Evolutionary conservation across 1,140 invertebrate genomes (phyloP).

Genomic region (Chironomus tepperi): DNA sequence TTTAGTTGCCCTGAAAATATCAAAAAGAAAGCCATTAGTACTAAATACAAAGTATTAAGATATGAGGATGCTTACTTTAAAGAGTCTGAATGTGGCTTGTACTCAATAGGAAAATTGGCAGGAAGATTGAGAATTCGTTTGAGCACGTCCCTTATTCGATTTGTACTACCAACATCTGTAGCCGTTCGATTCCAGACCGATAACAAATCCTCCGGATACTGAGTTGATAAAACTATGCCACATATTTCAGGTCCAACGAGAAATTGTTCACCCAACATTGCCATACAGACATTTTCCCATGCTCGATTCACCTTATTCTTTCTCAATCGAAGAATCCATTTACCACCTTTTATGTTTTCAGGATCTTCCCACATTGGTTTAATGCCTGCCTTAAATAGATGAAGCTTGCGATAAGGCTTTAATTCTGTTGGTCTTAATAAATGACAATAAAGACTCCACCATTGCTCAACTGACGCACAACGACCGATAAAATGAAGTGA

Average conservation of each 20-base stretch:
- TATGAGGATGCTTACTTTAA: neutral
- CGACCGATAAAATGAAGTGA: constrained; percentile 55
- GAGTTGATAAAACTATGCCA: constrained; percentile 91
- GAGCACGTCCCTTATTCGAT: constrained; percentile 87
- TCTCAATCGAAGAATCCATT: constrained; percentile 89
- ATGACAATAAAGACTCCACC: constrained; percentile 92
- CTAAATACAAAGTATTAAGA: too few species aligned
- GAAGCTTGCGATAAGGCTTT: constrained; percentile 85
- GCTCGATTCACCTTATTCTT: constrained; percentile 92
- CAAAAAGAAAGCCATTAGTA: too few species aligned
- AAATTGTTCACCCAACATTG: constrained; percentile 97
- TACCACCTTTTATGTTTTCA: constrained; percentile 90
- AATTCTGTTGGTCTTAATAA: constrained; percentile 80
- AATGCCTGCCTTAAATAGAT: constrained; percentile 97
- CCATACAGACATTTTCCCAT: constrained; percentile 97
- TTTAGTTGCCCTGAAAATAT: constrained; percentile 10
- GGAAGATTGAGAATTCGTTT: constrained; percentile 91
- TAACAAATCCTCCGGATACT: constrained; percentile 93
- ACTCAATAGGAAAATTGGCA: constrained; percentile 66
- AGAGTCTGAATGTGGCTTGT: constrained; percentile 20
- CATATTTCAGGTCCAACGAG: constrained; percentile 98
- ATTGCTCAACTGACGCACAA: constrained; percentile 89
- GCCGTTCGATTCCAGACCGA: constrained; percentile 97
- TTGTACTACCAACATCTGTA: constrained; percentile 75
- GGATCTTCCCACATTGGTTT: constrained; percentile 98